phyloP scores from a whole-genome alignment of 2,888 invertebrate species.

The Cephus pulcher region DNA sequence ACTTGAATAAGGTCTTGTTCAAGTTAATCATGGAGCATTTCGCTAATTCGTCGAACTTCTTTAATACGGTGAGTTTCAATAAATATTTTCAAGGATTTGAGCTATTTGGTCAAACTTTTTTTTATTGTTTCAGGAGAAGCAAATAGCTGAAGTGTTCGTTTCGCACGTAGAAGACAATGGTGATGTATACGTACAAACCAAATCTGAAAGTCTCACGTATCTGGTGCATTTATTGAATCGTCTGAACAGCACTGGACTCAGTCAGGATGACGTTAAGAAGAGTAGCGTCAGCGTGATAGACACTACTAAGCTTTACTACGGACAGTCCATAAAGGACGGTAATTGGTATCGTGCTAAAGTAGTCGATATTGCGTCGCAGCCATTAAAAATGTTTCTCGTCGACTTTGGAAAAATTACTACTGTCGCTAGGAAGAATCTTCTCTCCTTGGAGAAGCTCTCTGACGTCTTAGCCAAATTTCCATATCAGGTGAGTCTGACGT shows the following conservation, averaged over 20 bases:
- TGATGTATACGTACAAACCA: slow-evolving; percentile 65
- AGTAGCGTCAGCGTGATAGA: slow-evolving; percentile 33
- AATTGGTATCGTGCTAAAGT: slow-evolving; percentile 69
- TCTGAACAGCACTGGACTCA: slow-evolving; percentile 33
- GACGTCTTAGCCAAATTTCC: slow-evolving; percentile 64
- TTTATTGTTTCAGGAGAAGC: slow-evolving; percentile 23
- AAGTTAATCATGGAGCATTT: slow-evolving; percentile 68
- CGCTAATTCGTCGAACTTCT: slow-evolving; percentile 63
- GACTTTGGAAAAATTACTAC: slow-evolving; percentile 70
- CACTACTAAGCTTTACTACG: slow-evolving; percentile 67
- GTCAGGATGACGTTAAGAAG: slow-evolving; percentile 24
- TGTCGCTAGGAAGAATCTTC: slow-evolving; percentile 62
- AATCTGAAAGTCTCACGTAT: slow-evolving; percentile 54
- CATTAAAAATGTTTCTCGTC: slow-evolving; percentile 69
- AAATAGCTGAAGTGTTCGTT: slow-evolving; percentile 58
- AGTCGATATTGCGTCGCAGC: slow-evolving; percentile 61
- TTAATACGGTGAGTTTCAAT: slow-evolving; percentile 41
- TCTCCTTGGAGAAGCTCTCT: slow-evolving; percentile 66
- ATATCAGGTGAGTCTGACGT: slow-evolving; percentile 55
- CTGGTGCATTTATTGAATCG: slow-evolving; percentile 53
- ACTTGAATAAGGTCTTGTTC: slow-evolving; percentile 73
- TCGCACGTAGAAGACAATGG: slow-evolving; percentile 64
- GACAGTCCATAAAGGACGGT: slow-evolving; percentile 60
- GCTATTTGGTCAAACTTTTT: too few relatives aligned
- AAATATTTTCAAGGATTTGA: not conserved